Conservation (phyloP, 2,113 vertebrate species). For the Oryzias curvinotus region DNA sequence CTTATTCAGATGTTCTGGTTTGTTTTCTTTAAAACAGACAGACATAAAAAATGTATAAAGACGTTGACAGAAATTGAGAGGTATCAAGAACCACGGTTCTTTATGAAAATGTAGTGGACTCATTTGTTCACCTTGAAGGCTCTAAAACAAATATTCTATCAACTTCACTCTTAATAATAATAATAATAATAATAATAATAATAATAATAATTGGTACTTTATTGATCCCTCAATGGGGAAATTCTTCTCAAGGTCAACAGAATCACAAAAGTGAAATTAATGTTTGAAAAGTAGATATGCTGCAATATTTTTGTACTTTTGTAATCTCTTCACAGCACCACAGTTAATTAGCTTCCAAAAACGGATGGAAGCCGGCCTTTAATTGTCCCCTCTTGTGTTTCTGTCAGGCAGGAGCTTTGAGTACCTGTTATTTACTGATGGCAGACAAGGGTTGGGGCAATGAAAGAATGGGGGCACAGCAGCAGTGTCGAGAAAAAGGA, state of each 20-base stretch:
- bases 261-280: conserved; percentile 32
- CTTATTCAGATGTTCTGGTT: neutral
- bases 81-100: conserved; percentile 19
- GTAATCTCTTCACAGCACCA: no score
- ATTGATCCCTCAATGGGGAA: no score
- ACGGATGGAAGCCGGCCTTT: neutral
- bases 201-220: no score
- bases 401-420: conserved; percentile 43
- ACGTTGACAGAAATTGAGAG: conserved; percentile 8
- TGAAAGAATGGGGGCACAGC: conserved; percentile 37
- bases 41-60: neutral
- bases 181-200: no score
- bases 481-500: neutral
- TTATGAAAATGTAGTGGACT: conserved; percentile 35
- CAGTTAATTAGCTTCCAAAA: no score
- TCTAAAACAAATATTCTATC: conserved; percentile 6
- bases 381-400: conserved; percentile 6
- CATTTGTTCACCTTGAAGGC: conserved; percentile 33
- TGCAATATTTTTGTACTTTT: neutral
- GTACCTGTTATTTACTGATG: conserved; percentile 60
- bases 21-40: neutral
- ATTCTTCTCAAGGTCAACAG: no score
- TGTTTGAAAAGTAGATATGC: conserved; percentile 54
- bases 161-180: conserved; percentile 32
- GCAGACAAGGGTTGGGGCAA: conserved; percentile 54